Evolutionary conservation across 2,888 invertebrate genomes (phyloP).

Genomic region (Catocala nupta): DNA sequence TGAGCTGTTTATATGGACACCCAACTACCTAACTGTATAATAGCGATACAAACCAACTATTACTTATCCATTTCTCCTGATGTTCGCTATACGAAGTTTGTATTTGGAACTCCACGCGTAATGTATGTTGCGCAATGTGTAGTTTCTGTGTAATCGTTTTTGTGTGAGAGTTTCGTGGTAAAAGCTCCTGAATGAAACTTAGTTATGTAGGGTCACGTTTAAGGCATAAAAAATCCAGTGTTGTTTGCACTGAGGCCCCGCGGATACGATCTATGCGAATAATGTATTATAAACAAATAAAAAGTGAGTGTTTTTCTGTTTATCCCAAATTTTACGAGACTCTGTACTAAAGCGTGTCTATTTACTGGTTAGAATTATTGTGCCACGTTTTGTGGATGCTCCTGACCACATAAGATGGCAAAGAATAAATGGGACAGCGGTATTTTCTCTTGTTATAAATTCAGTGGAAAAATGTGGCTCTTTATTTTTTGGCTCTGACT

Average conservation of each 20-base stretch:
- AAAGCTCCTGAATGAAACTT: conserved; percentile 50
- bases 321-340: conserved; percentile 54
- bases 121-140: conserved; percentile 2
- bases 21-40: conserved; percentile 12
- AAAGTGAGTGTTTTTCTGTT: no score
- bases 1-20: conserved; percentile 62
- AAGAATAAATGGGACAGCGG: conserved; percentile 2
- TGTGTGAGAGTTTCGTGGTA: conserved; percentile 22
- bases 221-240: conserved; percentile 62
- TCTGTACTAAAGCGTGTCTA: conserved; percentile 27
- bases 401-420: conserved; percentile 1
- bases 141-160: not conserved
- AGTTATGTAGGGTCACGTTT: conserved; percentile 66
- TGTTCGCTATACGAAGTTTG: not conserved
- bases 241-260: conserved; percentile 56
- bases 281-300: conserved; percentile 68
- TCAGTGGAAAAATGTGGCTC: conserved; percentile 6
- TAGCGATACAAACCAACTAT: not conserved
- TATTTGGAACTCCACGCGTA: not conserved
- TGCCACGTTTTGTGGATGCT: conserved; percentile 24
- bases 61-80: conserved; percentile 13
- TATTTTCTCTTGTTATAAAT: conserved; percentile 8
- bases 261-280: conserved; percentile 58
- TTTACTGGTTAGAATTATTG: conserved; percentile 34
- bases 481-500: no score